Conservation (phyloP, 2,797 vertebrate genomes). For the Trachurus trachurus region DNA sequence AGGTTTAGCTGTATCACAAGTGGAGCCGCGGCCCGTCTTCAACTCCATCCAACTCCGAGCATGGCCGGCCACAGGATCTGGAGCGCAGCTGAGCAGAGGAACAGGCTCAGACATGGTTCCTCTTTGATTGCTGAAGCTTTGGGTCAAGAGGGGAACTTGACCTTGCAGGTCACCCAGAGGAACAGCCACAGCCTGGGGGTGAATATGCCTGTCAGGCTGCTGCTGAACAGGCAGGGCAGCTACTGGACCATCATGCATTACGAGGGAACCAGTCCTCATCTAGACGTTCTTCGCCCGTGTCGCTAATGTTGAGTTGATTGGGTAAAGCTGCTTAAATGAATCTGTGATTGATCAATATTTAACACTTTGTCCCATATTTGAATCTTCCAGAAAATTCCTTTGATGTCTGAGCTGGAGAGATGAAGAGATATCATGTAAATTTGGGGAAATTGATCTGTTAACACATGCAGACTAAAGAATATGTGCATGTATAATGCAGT, state of each 20-base stretch:
- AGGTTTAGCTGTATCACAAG: neutral
- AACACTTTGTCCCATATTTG: constrained; percentile 11
- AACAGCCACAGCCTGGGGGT: constrained; percentile 43
- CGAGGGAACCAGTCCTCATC: constrained; percentile 23
- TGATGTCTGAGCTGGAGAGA: constrained; percentile 35
- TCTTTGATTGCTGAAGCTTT: constrained; percentile 4
- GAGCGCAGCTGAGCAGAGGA: constrained; percentile 20
- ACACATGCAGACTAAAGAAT: constrained; percentile 27
- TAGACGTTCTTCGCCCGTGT: neutral
- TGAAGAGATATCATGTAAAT: constrained; percentile 19
- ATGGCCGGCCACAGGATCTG: neutral
- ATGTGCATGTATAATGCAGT: constrained; percentile 20
- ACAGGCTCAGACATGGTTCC: constrained; percentile 67
- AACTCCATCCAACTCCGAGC: constrained; percentile 34
- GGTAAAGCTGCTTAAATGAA: constrained; percentile 20
- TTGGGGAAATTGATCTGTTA: constrained; percentile 16
- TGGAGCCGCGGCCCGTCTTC: constrained; percentile 23
- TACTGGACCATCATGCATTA: constrained; percentile 52
- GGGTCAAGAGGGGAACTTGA: constrained; percentile 38
- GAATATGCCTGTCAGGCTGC: constrained; percentile 36
- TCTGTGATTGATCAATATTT: neutral
- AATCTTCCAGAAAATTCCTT: constrained; percentile 6
- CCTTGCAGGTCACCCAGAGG: constrained; percentile 47
- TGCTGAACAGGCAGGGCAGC: constrained; percentile 40
- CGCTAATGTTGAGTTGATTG: neutral